phyloP scores from a whole-genome alignment of 2,113 vertebrate species.

The Cavia aperea region DNA sequence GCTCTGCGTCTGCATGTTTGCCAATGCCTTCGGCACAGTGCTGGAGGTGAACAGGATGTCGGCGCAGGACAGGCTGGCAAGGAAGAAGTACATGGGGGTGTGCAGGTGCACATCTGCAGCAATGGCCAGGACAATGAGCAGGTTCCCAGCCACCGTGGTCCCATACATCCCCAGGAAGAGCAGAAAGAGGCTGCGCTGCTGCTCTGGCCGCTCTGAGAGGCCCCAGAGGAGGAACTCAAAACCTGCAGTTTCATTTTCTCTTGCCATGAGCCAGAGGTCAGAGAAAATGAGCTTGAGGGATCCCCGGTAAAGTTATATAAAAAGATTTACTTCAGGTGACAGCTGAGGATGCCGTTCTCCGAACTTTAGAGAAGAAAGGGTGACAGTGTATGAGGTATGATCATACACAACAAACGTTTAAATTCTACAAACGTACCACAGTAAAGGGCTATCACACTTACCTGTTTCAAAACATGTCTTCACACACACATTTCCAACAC shows the following conservation, averaged over 20 bases:
- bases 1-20: conserved; percentile 50
- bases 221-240: conserved; percentile 63
- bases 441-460: not conserved
- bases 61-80: conserved; percentile 31
- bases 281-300: not conserved
- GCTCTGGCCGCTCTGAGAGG: conserved; percentile 29
- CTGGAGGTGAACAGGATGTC: conserved; percentile 58
- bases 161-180: conserved; percentile 57
- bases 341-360: not conserved
- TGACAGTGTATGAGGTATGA: not conserved
- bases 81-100: conserved; percentile 67
- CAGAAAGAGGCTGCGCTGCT: conserved; percentile 30
- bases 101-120: not conserved
- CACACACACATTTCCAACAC: not conserved
- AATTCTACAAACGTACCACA: not conserved
- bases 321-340: not conserved
- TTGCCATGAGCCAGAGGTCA: conserved; percentile 37
- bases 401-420: not conserved
- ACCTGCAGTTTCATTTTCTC: conserved; percentile 17
- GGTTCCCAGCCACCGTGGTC: conserved; percentile 50
- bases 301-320: not conserved
- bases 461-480: not conserved
- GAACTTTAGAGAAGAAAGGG: not conserved
- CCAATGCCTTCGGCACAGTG: conserved; percentile 60
- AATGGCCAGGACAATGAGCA: conserved; percentile 60